Evolutionary conservation across 2,888 invertebrate species (phyloP).

Genomic region (Melipona beecheii): DNA sequence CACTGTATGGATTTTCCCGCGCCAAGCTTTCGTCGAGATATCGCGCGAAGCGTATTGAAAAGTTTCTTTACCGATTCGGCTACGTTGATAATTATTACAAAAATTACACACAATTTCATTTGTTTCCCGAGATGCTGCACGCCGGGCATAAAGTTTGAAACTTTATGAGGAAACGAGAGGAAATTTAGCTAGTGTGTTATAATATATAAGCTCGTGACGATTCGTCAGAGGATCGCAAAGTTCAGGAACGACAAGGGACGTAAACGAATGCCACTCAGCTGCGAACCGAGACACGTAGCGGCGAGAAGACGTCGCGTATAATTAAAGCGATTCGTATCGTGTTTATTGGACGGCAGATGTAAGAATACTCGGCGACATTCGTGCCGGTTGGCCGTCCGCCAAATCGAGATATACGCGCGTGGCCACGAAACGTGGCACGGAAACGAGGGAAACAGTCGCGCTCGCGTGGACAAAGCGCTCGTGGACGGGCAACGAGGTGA

Average conservation of each 20-base stretch:
- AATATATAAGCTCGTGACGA: too few species aligned
- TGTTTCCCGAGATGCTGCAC: too few species aligned
- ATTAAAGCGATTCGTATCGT: constrained; percentile 56
- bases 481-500: constrained; percentile 32
- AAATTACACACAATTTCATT: too few species aligned
- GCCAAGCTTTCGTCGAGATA: not conserved
- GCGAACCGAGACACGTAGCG: not conserved
- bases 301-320: constrained; percentile 43
- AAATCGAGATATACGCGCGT: constrained; percentile 27
- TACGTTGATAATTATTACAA: not conserved
- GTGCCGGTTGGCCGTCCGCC: constrained; percentile 57
- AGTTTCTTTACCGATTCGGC: not conserved
- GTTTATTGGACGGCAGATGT: constrained; percentile 61
- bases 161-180: not conserved
- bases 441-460: constrained; percentile 41
- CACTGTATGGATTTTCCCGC: constrained; percentile 11
- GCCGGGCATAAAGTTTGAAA: not conserved
- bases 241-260: not conserved
- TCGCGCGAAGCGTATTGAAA: constrained; percentile 1
- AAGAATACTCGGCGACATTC: constrained; percentile 55
- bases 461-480: constrained; percentile 49
- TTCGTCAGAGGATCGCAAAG: not conserved
- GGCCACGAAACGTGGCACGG: not conserved
- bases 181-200: too few species aligned
- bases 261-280: not conserved